Conservation (phyloP, 2,797 vertebrate genomes). For the Epinephelus awoara region DNA sequence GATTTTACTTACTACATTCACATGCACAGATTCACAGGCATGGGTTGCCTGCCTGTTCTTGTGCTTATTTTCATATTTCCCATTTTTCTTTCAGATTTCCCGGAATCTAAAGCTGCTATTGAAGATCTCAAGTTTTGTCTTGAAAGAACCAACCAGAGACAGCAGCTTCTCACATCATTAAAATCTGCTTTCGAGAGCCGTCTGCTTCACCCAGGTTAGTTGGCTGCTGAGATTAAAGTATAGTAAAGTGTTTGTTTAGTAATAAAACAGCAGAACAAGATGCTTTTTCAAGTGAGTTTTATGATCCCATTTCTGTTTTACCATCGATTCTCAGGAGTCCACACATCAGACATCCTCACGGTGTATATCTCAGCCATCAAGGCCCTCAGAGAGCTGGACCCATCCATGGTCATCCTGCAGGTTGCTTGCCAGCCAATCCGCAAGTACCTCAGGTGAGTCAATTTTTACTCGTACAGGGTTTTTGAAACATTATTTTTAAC, state of each 20-base stretch:
- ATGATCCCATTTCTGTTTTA: background rate
- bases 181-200: conserved; percentile 94
- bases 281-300: accelerated
- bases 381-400: conserved; percentile 94
- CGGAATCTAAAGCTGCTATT: conserved; percentile 96
- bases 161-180: conserved; percentile 94
- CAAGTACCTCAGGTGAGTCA: conserved; percentile 92
- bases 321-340: conserved; percentile 87
- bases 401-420: conserved; percentile 97
- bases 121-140: conserved; percentile 97
- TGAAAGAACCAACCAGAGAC: conserved; percentile 95
- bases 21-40: too few species aligned
- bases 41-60: background rate
- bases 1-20: too few species aligned
- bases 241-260: accelerated
- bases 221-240: background rate
- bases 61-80: background rate
- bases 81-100: conserved; percentile 89
- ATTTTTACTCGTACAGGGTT: background rate
- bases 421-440: conserved; percentile 97
- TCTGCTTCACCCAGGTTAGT: conserved; percentile 94
- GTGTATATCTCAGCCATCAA: conserved; percentile 99
- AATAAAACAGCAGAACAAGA: background rate
- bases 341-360: conserved; percentile 97
- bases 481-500: background rate